Evolutionary conservation across 2,888 invertebrate genomes (phyloP).

Genomic region (Leucoma salicis): DNA sequence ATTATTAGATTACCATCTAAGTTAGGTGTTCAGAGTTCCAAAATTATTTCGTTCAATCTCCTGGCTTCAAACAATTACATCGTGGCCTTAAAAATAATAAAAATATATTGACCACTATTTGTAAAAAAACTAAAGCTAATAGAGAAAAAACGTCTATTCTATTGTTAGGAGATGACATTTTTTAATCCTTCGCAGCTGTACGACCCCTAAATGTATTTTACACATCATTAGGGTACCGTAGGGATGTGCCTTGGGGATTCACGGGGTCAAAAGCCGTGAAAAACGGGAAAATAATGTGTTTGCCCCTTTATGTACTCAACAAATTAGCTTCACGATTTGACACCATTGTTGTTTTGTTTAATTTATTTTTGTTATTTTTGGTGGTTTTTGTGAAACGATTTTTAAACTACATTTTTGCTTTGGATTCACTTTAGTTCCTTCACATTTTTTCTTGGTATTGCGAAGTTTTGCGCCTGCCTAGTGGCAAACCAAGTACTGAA

Average conservation of each 20-base stretch:
- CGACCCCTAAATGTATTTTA: constrained; percentile 54
- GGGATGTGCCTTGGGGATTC: constrained; percentile 31
- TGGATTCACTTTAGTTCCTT: too few relatives aligned
- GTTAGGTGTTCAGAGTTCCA: not conserved
- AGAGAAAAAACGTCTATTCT: constrained; percentile 10
- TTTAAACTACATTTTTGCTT: too few relatives aligned
- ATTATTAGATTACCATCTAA: not conserved
- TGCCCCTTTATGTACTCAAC: constrained; percentile 33
- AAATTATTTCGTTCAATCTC: not conserved
- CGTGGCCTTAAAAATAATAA: not conserved
- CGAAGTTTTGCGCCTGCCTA: too few relatives aligned
- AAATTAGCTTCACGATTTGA: constrained; percentile 28
- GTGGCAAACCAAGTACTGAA: too few relatives aligned
- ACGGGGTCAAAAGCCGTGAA: constrained; percentile 65
- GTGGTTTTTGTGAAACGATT: not conserved
- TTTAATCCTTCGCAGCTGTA: constrained; percentile 31
- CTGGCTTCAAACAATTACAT: not conserved
- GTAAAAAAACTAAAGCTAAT: constrained; percentile 23
- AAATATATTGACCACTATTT: constrained; percentile 10
- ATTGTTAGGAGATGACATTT: constrained; percentile 31
- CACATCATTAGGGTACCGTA: constrained; percentile 63
- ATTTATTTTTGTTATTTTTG: constrained; percentile 1
- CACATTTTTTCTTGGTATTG: too few relatives aligned
- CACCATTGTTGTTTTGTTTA: not conserved
- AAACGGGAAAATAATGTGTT: constrained; percentile 65